Percentiles rank a stretch among this genome's conserved stretches.
These are phyloP conservation scores for Cassiopea xamachana DNA, from an alignment of 30 jellyfish, hydroid and myxozoan species.

Conservation along the genomic window DNA sequence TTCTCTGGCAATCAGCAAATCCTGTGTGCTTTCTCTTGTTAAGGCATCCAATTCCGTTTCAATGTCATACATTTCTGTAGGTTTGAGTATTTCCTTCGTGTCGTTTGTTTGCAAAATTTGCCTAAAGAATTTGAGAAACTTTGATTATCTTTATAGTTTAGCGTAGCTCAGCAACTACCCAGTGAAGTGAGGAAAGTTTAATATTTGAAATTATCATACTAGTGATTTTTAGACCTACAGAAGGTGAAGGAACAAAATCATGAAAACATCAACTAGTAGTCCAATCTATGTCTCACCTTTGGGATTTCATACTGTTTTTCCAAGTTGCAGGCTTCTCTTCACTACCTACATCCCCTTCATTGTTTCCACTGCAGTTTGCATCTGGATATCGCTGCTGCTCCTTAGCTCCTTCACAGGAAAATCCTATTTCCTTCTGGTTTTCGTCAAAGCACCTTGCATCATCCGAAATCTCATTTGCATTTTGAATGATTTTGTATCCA, in stretches of 20 bases:
- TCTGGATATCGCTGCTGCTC: too few species aligned
- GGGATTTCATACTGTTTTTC: neutral
- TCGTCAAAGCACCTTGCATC: neutral
- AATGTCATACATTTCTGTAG: neutral
- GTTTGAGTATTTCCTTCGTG: neutral
- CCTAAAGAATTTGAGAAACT: too few species aligned
- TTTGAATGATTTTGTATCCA: constrained; percentile 34
- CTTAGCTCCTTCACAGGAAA: too few species aligned
- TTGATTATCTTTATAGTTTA: too few species aligned
- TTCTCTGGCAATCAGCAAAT: neutral
- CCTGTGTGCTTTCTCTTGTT: neutral
- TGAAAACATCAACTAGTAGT: neutral
- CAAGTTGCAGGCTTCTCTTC: too few species aligned
- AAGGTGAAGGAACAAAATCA: too few species aligned
- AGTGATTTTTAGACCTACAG: neutral
- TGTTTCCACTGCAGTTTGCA: too few species aligned
- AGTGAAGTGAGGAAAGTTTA: too few species aligned
- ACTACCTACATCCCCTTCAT: neutral
- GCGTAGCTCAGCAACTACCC: too few species aligned
- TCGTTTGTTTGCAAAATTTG: too few species aligned
- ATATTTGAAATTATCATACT: too few species aligned
- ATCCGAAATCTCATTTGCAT: neutral
- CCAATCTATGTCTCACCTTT: neutral
- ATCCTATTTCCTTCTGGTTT: too few species aligned
- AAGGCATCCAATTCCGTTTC: neutral